Percentiles rank a stretch among this genome's conserved stretches.
phyloP scores from a whole-genome alignment of 2,797 vertebrate species.

The Cryptoprocta ferox region DNA sequence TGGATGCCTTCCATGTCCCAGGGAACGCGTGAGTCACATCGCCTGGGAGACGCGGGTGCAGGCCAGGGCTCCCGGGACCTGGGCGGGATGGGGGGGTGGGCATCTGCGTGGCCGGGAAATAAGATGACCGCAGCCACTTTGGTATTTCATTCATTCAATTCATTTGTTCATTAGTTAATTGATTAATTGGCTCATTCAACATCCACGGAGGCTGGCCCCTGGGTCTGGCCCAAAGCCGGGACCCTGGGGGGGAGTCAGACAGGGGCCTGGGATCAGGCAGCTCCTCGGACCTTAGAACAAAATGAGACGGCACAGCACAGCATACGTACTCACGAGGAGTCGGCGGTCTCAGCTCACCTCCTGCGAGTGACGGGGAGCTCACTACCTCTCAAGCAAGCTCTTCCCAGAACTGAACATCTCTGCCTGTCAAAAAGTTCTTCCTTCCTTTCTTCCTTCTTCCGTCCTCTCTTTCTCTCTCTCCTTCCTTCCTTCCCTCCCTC shows the following conservation, averaged over 20 bases:
- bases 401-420: neutral
- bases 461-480: no score
- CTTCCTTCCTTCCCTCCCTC: no score
- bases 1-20: neutral
- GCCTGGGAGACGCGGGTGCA: neutral
- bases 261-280: neutral
- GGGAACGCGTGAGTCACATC: neutral
- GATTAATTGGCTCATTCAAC: neutral
- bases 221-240: neutral
- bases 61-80: neutral
- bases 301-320: neutral
- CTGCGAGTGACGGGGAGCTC: neutral
- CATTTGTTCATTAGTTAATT: neutral
- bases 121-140: neutral
- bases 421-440: neutral
- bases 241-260: neutral
- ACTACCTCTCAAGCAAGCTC: neutral
- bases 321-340: accelerated
- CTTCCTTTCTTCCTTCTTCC: no score
- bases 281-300: neutral
- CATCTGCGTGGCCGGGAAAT: accelerated
- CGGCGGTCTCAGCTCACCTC: neutral
- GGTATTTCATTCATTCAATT: neutral
- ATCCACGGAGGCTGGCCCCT: accelerated
- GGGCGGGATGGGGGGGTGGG: neutral